phyloP scores from a whole-genome alignment of 2,797 vertebrate species.

The Pseudomugil gertrudae region DNA sequence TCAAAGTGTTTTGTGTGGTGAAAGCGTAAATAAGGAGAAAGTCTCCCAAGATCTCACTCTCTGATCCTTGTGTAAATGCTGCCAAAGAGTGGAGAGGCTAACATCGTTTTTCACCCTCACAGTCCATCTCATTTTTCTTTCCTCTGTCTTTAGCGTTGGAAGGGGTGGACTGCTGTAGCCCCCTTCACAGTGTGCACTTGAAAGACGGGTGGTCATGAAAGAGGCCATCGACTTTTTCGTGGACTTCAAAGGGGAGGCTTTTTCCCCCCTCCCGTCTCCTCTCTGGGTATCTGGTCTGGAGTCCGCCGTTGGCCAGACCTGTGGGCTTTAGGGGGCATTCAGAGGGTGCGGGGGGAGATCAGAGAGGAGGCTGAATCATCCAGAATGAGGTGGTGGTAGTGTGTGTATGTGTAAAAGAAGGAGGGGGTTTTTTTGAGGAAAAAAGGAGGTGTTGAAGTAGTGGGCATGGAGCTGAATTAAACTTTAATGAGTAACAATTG shows the following conservation, averaged over 20 bases:
- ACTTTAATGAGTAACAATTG: constrained; percentile 88
- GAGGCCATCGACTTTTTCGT: constrained; percentile 85
- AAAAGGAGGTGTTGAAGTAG: constrained; percentile 72
- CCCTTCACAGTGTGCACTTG: constrained; percentile 82
- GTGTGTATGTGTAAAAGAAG: constrained; percentile 49
- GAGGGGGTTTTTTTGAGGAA: constrained; percentile 59
- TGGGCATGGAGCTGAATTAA: constrained; percentile 79
- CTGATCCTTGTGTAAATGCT: constrained; percentile 47
- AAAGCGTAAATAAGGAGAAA: constrained; percentile 40
- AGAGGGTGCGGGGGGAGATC: constrained; percentile 78
- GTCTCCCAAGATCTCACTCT: constrained; percentile 27
- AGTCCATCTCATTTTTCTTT: constrained; percentile 26
- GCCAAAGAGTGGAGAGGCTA: constrained; percentile 51
- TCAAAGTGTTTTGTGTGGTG: constrained; percentile 4
- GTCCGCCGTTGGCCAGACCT: constrained; percentile 81
- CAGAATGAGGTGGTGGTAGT: constrained; percentile 66
- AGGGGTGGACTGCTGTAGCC: constrained; percentile 72
- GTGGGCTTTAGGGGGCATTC: constrained; percentile 84
- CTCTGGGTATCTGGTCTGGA: constrained; percentile 80
- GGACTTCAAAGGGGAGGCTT: constrained; percentile 82
- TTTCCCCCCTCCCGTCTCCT: constrained; percentile 79
- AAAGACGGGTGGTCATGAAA: constrained; percentile 85
- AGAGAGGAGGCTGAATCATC: constrained; percentile 83
- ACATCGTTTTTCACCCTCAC: constrained; percentile 47
- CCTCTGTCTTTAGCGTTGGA: constrained; percentile 79